phyloP scores from a whole-genome alignment of 2,797 vertebrate genomes.

The Arremon aurantiirostris region DNA sequence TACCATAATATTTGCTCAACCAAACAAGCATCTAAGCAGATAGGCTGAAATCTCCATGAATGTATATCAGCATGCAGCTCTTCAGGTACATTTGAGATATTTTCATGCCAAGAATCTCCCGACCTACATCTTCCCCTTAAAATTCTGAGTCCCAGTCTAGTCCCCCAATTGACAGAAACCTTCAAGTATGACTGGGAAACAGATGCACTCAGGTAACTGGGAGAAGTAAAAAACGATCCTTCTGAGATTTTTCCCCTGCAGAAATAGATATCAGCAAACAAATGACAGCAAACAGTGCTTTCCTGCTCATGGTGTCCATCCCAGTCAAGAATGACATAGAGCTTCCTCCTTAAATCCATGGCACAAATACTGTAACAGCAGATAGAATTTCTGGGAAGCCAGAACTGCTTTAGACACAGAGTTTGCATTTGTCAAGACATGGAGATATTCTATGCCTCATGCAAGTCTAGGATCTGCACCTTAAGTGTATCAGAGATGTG shows the following conservation, averaged over 20 bases:
- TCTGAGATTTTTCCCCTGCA: neutral
- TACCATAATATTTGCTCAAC: neutral
- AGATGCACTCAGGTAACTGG: neutral
- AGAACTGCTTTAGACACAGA: neutral
- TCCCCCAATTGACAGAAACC: neutral
- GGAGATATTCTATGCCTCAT: neutral
- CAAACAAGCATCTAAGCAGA: neutral
- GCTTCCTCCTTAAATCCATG: neutral
- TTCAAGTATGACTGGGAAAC: neutral
- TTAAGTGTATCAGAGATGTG: neutral
- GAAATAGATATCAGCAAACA: neutral
- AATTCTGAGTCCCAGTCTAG: neutral
- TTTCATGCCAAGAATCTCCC: neutral
- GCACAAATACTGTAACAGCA: accelerated
- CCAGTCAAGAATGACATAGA: accelerated
- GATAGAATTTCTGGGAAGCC: neutral
- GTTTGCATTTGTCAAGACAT: neutral
- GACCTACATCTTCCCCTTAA: neutral
- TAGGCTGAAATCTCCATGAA: neutral
- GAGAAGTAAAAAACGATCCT: neutral
- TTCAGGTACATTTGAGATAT: neutral
- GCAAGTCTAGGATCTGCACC: neutral
- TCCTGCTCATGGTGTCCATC: neutral
- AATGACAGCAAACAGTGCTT: neutral
- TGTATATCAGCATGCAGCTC: neutral